These are phyloP conservation scores for Protobothrops flavoviridis DNA, from an alignment of 2,113 vertebrate genomes.

Conservation along the genomic window DNA sequence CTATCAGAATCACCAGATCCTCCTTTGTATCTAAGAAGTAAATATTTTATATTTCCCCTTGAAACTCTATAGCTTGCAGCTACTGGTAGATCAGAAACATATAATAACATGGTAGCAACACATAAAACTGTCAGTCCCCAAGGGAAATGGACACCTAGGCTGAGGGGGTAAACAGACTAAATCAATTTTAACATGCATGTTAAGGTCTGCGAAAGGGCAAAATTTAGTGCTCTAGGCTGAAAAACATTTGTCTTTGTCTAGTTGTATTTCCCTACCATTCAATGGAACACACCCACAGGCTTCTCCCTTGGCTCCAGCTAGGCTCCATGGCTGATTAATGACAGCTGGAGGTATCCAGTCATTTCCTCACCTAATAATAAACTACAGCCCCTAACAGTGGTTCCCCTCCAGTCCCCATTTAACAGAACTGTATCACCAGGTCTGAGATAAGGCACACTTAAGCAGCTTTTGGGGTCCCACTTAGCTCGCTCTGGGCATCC, in stretches of 20 bases:
- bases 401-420: conserved; percentile 63
- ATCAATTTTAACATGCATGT: conserved; percentile 84
- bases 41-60: conserved; percentile 62
- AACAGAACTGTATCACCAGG: conserved; percentile 51
- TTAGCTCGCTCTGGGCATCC: conserved; percentile 18
- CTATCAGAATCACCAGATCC: conserved; percentile 2
- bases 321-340: conserved; percentile 88
- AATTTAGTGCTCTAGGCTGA: conserved; percentile 71
- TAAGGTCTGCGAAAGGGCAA: conserved; percentile 74
- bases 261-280: conserved; percentile 75
- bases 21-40: conserved; percentile 77
- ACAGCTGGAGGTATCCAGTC: conserved; percentile 88
- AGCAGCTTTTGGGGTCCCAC: conserved; percentile 26
- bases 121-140: conserved; percentile 86
- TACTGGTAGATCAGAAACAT: conserved; percentile 78
- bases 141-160: conserved; percentile 79
- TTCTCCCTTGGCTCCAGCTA: conserved; percentile 84
- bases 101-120: conserved; percentile 84
- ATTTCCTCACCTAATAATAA: conserved; percentile 86
- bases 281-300: conserved; percentile 74
- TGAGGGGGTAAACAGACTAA: conserved; percentile 78
- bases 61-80: conserved; percentile 82
- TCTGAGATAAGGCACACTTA: conserved; percentile 24
- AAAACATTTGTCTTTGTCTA: conserved; percentile 86
- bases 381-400: conserved; percentile 67